Evolutionary conservation across 2,113 vertebrate genomes (phyloP).

Genomic region (Pachypanchax playfairii): DNA sequence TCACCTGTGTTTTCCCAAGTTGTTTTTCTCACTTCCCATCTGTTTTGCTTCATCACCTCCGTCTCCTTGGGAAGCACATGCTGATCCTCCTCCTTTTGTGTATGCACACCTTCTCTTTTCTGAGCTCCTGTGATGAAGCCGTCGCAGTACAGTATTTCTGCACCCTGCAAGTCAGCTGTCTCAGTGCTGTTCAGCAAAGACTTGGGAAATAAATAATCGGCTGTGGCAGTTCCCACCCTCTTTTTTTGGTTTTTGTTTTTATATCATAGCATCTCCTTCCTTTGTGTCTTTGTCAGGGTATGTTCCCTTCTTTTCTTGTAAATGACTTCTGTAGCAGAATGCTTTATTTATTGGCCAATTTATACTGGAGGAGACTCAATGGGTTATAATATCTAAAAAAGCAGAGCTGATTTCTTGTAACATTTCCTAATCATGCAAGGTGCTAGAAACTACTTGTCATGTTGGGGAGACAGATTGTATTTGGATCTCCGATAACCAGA

Average conservation of each 20-base stretch:
- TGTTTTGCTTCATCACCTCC: conserved; percentile 48
- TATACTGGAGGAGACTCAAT: conserved; percentile 65
- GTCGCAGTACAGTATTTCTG: conserved; percentile 51
- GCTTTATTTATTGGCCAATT: conserved; percentile 75
- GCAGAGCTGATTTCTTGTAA: conserved; percentile 50
- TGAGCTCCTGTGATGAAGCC: conserved; percentile 53
- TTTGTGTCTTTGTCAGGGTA: conserved; percentile 20
- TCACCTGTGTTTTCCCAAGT: conserved; percentile 32
- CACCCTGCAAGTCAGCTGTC: conserved; percentile 45
- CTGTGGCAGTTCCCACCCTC: conserved; percentile 57
- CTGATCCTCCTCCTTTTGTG: conserved; percentile 21
- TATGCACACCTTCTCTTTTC: conserved; percentile 9
- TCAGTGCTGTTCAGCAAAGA: conserved; percentile 53
- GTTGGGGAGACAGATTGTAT: conserved; percentile 40
- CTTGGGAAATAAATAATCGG: conserved; percentile 61
- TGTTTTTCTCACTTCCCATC: conserved; percentile 34
- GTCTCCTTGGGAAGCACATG: conserved; percentile 27
- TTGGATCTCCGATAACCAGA: conserved; percentile 45
- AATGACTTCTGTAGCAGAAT: conserved; percentile 59
- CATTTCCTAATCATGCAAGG: conserved; percentile 53
- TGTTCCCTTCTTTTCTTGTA: conserved; percentile 40
- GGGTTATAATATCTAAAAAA: conserved; percentile 61
- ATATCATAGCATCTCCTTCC: conserved; percentile 33
- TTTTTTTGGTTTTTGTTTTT: conserved; percentile 41
- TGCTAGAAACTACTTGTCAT: conserved; percentile 49